phyloP scores from a whole-genome alignment of 2,888 invertebrate species.

The Clostera curtula region DNA sequence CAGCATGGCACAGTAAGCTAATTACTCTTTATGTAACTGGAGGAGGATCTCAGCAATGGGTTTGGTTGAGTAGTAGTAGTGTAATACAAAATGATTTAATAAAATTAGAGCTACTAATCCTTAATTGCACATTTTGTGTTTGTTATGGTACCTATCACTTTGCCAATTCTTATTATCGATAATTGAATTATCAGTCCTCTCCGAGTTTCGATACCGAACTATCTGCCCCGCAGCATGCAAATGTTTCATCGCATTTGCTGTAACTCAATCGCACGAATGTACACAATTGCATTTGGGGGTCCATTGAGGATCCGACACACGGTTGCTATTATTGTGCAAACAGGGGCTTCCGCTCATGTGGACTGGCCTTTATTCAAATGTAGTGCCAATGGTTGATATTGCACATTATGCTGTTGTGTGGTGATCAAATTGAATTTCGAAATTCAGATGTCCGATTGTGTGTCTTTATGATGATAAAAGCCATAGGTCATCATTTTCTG shows the following conservation, averaged over 20 bases:
- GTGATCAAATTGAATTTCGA: no score
- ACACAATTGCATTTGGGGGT: slow-evolving; percentile 71
- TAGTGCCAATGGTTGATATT: slow-evolving; percentile 24
- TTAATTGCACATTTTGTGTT: no score
- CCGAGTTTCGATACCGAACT: slow-evolving; percentile 10
- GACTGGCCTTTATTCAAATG: slow-evolving; percentile 38
- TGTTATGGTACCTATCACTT: slow-evolving; percentile 16
- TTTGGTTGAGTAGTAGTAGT: no score
- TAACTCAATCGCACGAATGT: slow-evolving; percentile 70
- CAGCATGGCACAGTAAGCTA: no score
- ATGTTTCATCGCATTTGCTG: slow-evolving; percentile 59
- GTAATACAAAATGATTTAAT: no score
- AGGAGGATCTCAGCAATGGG: no score
- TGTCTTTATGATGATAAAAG: no score
- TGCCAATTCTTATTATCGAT: no score
- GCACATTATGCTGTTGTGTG: slow-evolving; percentile 16
- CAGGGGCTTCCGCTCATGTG: slow-evolving; percentile 45
- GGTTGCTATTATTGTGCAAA: slow-evolving; percentile 59
- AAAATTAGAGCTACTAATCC: no score
- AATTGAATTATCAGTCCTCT: slow-evolving; percentile 19
- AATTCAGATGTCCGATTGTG: no score
- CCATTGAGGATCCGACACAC: slow-evolving; percentile 48
- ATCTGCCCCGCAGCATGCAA: slow-evolving; percentile 39
- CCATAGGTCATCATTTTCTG: no score
- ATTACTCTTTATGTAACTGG: no score